Evolutionary conservation across 2,888 invertebrate genomes (phyloP), one percentile per base, ranked within the genome.

Genomic region (Patella ulyssiponensis): DNA sequence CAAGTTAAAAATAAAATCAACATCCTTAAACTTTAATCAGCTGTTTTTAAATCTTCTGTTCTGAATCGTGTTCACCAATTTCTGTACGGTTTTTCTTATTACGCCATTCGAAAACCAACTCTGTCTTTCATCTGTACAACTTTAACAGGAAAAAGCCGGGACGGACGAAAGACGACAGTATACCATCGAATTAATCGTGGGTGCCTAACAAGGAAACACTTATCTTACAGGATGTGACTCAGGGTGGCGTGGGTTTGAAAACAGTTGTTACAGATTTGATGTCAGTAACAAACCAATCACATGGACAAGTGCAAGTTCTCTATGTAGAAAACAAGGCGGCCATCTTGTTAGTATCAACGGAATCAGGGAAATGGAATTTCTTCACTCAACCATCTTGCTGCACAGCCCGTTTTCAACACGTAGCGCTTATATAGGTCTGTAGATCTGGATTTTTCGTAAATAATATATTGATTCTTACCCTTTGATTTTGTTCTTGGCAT

Each of bases 261-360:
- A 53, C 14, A 52, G 52, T 7, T 75, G 75, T 53, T 75, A 75
- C 15, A 52, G 53, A 7, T 75, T 75, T 33, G 23, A 27, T 11
- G 53, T 20, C n/a, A 54, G 20, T 15, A 7, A 11, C 69, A 53
- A 70, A n/a, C 69, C 69, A n/a, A 27, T 75, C 53, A 53, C 75
- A 17, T 75, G 75, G 75, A 27, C 69, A 17, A 23, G 53, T 20
- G 75, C 75, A n/a, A 53, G 54, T 12, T 51, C 27, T 15, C 69
- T 23, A 23, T 75, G 75, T 27, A 11, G 9, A 2, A 17, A 64
- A 14, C 51, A 69, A 27, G 75, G 69, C 51, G 75, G 75, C 17
- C 75, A 75, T 75, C 75, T 75, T 69, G 75, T 75, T 15, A 69
- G 69, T n/a, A 69, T 75, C 52, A 70, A 54, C 23, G 51, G n/a